Base-by-base conservation (phyloP, 2,113 vertebrate genomes). In the Octodon degus region DNA sequence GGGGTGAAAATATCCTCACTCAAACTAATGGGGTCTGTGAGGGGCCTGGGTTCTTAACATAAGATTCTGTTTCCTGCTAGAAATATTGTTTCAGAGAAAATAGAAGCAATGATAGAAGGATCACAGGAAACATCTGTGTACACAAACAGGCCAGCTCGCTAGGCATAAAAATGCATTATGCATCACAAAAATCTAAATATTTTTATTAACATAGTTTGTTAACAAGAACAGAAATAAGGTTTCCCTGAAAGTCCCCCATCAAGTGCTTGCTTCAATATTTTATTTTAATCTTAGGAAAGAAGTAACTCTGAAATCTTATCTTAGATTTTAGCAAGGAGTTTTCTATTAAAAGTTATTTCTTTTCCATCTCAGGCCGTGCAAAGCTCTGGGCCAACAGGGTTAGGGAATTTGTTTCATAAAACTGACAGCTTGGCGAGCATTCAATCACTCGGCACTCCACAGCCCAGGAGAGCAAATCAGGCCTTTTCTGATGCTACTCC, bases 251-350 rank as follows among this genome's bases (percentile, higher is more conserved):
- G 84, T 77, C 37, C 76, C 50, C 87, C 87, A 83, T 94, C 76
- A 81, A 91, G 80, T 86, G 77, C 91, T 90, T 91, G 65, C 91
- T 95, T 94, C 81, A 37, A 34, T 88, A 97, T 93, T 97, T 97
- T 90, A 90, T 97, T 95, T 96, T 93, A 96, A 88, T 96, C 91
- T 97, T 98, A 97, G 97, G 98, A 98, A 97, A 98, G 97, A 98
- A 97, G 97, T 96, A 98, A 98, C 98, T 98, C 96, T 97, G 98
- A 98, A 98, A 98, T 98, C 98, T 98, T 98, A 97, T 98, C 98
- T 98, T 98, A 97, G 95, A 97, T 97, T 98, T 98, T 98, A 97
- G 97, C 97, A 98, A 98, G 98, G 97, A 97, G 98, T 97, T 98
- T 98, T 97, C 97, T 97, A 97, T 96, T 98, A 91, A 97, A 98